Evolutionary conservation across 2,888 invertebrate species (phyloP), one percentile per base, ranked within the genome.

Genomic region (Trachelus stipa): DNA sequence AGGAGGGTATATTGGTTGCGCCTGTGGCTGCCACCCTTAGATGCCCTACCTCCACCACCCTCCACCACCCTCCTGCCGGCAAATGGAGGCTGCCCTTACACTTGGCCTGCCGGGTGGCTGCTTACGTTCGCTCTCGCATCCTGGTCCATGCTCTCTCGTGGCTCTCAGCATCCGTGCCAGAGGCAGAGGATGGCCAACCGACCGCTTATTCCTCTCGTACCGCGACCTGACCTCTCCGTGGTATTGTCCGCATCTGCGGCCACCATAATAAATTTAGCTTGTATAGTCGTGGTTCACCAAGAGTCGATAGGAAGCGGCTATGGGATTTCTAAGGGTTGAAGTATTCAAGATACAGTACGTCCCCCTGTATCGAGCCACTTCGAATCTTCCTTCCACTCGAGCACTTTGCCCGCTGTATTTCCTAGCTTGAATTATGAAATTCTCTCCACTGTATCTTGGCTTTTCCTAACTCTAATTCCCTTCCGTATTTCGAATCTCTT

Each of bases 51-150:
- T 75, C 82, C 80, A 83, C 81, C 80, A 15, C 82, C 79, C 80
- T 79, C 79, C 74, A 82, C 81, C 85, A 81, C 83, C 87, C 85
- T 87, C 85, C 84, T 83, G 79, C 81, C 83, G 82, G 84, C 76
- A 23, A 23, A 56, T 56, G 56, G 23, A 56, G 56, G 23, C 56
- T 56, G 56, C 9, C 56, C 23, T 56, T 56, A 56, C 9, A 23
- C 23, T 23, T 23, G 23, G 56, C 23, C 56, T 56, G 23, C 56
- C 23, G 15, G 56, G 56, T 56, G 23, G 56, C 56, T 56, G 56
- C 56, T 56, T 56, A 23, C 56, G 56, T 56, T 23, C 56, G 9
- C 23, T 56, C 56, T 56, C 23, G 56, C 56, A 56, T 23, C 56
- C 56, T 56, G 56, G 56, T 56, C 56, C 56, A 83, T 77, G 80